Percentiles rank a stretch among this genome's conserved stretches.
These are phyloP conservation scores for Dipodomys stephensi DNA, from an alignment of 2,113 vertebrate genomes.

Conservation along the genomic window DNA sequence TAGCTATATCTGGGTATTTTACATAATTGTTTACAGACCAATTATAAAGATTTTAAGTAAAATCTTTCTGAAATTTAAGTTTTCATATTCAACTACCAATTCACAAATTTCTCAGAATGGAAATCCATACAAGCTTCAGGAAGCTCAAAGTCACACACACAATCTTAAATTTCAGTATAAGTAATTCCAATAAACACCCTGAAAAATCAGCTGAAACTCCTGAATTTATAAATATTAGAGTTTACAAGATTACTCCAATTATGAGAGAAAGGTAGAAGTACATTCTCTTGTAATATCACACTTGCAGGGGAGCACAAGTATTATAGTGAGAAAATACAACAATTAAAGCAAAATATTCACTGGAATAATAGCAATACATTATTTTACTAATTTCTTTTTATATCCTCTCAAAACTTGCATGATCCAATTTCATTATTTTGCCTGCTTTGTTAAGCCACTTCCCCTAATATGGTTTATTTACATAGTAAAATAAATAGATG, in stretches of 20 bases:
- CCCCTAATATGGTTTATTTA: not conserved
- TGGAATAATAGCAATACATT: not conserved
- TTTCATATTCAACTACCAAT: not conserved
- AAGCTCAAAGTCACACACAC: not conserved
- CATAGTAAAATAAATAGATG: slow-evolving; percentile 40
- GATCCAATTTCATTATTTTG: not conserved
- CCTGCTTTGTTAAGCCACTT: not conserved
- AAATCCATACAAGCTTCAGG: not conserved
- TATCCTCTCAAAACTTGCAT: not conserved
- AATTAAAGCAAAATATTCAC: not conserved
- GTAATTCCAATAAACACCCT: not conserved
- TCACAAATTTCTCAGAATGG: not conserved
- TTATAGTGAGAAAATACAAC: not conserved
- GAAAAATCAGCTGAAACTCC: not conserved
- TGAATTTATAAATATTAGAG: not conserved
- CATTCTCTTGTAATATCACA: not conserved
- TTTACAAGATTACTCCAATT: not conserved
- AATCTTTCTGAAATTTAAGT: slow-evolving; percentile 7
- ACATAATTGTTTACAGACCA: not conserved
- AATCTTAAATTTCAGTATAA: not conserved
- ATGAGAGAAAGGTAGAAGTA: not conserved
- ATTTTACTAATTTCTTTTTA: not conserved
- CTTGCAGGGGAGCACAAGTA: not conserved
- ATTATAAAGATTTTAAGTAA: not conserved
- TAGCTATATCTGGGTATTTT: not conserved